These are phyloP conservation scores for Ornithoptera alexandrae DNA, from an alignment of 2,888 invertebrate genomes.

Conservation along the genomic window DNA sequence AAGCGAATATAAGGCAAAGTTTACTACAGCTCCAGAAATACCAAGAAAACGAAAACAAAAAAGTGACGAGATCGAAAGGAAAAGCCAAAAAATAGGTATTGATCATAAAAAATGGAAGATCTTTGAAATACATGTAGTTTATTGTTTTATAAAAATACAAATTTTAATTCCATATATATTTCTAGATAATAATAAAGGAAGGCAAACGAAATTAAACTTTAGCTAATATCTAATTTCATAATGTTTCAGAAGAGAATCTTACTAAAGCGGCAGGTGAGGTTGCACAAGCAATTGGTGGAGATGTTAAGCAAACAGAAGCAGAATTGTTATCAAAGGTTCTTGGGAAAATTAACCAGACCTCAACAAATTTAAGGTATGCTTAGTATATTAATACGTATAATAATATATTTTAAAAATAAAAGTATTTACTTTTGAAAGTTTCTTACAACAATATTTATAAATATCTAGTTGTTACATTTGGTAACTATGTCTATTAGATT, in stretches of 20 bases:
- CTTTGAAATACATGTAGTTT: too few relatives aligned
- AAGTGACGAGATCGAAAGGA: slow-evolving; percentile 53
- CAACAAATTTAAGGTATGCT: slow-evolving; percentile 62
- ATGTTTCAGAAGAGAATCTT: slow-evolving; percentile 66
- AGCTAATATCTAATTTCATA: neutral
- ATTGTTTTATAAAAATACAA: neutral
- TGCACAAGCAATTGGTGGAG: slow-evolving; percentile 84
- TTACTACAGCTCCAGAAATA: slow-evolving; percentile 59
- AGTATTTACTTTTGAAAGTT: too few relatives aligned
- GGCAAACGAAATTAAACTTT: neutral
- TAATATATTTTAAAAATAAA: too few relatives aligned
- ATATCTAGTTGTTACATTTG: too few relatives aligned
- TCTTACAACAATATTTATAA: too few relatives aligned
- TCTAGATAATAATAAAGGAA: neutral
- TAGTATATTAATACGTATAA: neutral
- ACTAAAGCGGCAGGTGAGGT: slow-evolving; percentile 85
- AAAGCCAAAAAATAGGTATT: slow-evolving; percentile 65
- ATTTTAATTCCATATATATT: neutral
- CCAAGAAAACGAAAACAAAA: slow-evolving; percentile 45
- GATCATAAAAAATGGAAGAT: neutral
- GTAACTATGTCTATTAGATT: too few relatives aligned
- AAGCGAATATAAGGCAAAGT: slow-evolving; percentile 59
- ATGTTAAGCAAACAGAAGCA: slow-evolving; percentile 84
- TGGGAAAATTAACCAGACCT: slow-evolving; percentile 72
- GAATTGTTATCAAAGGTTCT: slow-evolving; percentile 86